phyloP scores from a whole-genome alignment of 2,888 invertebrate species.

The Nomada flava region DNA sequence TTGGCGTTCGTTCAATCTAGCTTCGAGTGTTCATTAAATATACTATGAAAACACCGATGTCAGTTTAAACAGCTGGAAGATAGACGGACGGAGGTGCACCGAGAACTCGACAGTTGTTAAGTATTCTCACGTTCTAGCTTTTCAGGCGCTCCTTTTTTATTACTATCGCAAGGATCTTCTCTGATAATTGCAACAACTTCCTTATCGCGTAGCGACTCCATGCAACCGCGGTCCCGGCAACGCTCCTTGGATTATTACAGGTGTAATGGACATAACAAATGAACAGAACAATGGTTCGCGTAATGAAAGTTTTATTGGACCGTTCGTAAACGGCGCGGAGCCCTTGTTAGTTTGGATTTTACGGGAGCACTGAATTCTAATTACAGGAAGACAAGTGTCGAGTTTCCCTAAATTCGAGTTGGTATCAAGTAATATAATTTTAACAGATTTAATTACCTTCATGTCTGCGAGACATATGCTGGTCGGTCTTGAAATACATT shows the following conservation, averaged over 20 bases:
- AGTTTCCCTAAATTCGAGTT: no score
- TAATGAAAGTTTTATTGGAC: background rate
- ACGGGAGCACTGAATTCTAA: background rate
- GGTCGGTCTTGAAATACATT: no score
- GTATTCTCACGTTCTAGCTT: slow-evolving; percentile 4
- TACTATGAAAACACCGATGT: slow-evolving; percentile 20
- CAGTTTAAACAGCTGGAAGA: slow-evolving; percentile 24
- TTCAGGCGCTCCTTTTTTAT: background rate
- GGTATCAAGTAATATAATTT: no score
- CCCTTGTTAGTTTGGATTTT: background rate
- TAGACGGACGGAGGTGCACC: background rate
- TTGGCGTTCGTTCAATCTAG: slow-evolving; percentile 12
- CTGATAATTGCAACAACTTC: background rate
- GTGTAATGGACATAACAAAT: background rate
- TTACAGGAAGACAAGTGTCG: no score
- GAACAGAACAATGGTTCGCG: background rate
- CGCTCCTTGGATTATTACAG: slow-evolving; percentile 4
- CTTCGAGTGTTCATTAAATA: slow-evolving; percentile 47
- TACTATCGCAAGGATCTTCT: slow-evolving; percentile 2
- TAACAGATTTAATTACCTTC: background rate
- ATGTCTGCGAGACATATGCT: background rate
- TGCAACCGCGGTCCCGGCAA: background rate
- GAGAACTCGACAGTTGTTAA: slow-evolving; percentile 1
- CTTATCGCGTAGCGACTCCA: background rate
- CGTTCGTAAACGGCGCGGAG: background rate